Evolutionary conservation across 1,140 invertebrate species (phyloP).

Genomic region (Prorops nasuta): DNA sequence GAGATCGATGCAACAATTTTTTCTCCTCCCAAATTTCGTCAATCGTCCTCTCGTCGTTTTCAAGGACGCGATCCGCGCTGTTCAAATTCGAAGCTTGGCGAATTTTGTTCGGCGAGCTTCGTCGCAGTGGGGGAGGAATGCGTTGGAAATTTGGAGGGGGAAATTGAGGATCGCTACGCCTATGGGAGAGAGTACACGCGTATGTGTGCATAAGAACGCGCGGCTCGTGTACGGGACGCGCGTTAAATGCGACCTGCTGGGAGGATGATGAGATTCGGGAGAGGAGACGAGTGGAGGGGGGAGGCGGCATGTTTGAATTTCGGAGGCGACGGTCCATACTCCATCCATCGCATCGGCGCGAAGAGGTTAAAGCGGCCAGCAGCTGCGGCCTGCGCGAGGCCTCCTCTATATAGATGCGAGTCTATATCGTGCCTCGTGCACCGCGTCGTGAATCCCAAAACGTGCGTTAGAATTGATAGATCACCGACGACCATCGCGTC

Average conservation of each 20-base stretch:
- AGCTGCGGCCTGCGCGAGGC: conserved; percentile 7
- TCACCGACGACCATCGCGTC: too few relatives aligned
- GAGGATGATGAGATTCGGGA: not conserved
- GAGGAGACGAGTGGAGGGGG: conserved; percentile 5
- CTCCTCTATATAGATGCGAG: too few relatives aligned
- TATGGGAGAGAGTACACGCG: not conserved
- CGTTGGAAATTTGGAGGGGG: too few relatives aligned
- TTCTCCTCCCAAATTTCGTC: too few relatives aligned
- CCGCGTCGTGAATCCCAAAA: conserved; percentile 38
- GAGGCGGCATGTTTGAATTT: conserved; percentile 31
- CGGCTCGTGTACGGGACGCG: not conserved
- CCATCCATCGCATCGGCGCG: conserved; percentile 21
- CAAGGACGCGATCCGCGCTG: too few relatives aligned
- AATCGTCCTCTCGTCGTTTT: too few relatives aligned
- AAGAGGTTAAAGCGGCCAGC: conserved; percentile 1
- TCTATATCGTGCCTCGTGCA: conserved; percentile 8
- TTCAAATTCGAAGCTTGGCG: too few relatives aligned
- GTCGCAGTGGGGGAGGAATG: too few relatives aligned
- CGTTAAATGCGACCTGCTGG: not conserved
- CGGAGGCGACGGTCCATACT: conserved; percentile 17
- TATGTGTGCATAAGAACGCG: not conserved
- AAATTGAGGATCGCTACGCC: too few relatives aligned
- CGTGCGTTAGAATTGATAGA: conserved; percentile 36
- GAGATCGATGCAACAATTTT: too few relatives aligned
- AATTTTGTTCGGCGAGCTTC: too few relatives aligned